Evolutionary conservation across 2,888 invertebrate species (phyloP), one percentile per base, ranked within the genome.

Genomic region (Drosophila subsilvestris): DNA sequence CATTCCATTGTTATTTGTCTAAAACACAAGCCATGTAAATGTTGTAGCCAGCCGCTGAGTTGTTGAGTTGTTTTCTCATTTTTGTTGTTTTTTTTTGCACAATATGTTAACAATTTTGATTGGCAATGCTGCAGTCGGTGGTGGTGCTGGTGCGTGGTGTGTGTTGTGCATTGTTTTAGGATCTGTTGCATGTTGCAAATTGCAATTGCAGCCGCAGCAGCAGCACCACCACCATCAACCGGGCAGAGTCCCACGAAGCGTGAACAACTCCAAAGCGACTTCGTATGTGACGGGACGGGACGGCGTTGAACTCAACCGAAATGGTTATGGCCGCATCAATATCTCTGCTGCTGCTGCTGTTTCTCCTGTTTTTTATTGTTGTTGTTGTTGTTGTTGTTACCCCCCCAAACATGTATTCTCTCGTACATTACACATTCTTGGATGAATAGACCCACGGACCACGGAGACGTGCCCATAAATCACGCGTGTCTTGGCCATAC

Each of bases 171-270:
- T 79, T 85, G 85, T 81, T 82, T 85, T 74, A 55, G 62, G 47
- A 62, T 76, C 62, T 83, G 84, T 86, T 84, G 86, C 83, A 86
- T 86, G 84, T 83, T 76, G 80, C 80, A 83, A 83, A 86, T 80
- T 74, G 73, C 67, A 70, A 51, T 44, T 55, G 49, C 47, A 61
- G 57, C 61, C 56, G 63, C 60, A 69, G 66, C 62, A 25, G 14
- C 29, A 43, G 22, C 62, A 45, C 27, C 54, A 43, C 9, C 42
- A 59, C 49, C 45, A 76, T 6, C 32, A 12, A 32, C 32, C 37
- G 37, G 37, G 37, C 74, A 76, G 76, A 75, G 76, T 60, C 71
- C 43, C 59, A 62, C 49, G 74, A 80, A 80, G 86, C 86, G 84
- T 84, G 86, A 83, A 86, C 83, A 75, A 62, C 63, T 74, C 59